These are phyloP conservation scores for Coelopa pilipes DNA, from an alignment of 2,888 invertebrate genomes.

Conservation along the genomic window DNA sequence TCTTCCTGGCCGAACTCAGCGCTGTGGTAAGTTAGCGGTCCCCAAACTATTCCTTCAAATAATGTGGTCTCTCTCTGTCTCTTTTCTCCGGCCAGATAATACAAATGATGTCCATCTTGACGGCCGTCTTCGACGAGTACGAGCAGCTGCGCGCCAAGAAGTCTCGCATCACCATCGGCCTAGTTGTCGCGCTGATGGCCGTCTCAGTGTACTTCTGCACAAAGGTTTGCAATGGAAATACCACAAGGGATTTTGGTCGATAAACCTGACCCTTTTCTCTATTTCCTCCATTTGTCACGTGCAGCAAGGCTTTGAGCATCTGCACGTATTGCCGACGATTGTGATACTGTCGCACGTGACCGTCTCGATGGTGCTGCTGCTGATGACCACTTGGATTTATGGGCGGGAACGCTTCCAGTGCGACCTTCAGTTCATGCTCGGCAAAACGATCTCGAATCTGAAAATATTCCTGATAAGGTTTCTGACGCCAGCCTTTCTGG, in stretches of 20 bases:
- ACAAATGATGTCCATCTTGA: slow-evolving; percentile 59
- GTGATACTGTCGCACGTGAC: slow-evolving; percentile 56
- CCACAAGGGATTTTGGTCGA: neutral
- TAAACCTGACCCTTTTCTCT: neutral
- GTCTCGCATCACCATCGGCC: slow-evolving; percentile 48
- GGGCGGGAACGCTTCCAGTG: slow-evolving; percentile 74
- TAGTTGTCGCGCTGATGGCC: slow-evolving; percentile 48
- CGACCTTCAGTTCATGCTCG: slow-evolving; percentile 80
- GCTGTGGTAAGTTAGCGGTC: slow-evolving; percentile 79
- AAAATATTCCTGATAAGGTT: slow-evolving; percentile 62
- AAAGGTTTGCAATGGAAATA: slow-evolving; percentile 49
- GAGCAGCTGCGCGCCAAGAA: slow-evolving; percentile 54
- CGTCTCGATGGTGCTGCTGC: slow-evolving; percentile 79
- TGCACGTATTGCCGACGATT: slow-evolving; percentile 55
- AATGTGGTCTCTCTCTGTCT: neutral
- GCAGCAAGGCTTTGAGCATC: slow-evolving; percentile 60
- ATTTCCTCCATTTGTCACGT: neutral
- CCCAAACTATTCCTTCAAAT: too few relatives aligned
- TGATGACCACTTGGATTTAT: slow-evolving; percentile 86
- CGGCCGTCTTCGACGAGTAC: slow-evolving; percentile 62
- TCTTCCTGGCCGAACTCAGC: slow-evolving; percentile 79
- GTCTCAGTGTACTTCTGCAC: slow-evolving; percentile 60
- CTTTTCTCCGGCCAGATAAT: slow-evolving; percentile 53
- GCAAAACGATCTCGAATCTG: slow-evolving; percentile 70
- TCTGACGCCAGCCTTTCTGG: slow-evolving; percentile 58